phyloP scores from a whole-genome alignment of 2,888 invertebrate genomes.

The Carpatolechia fugitivella region DNA sequence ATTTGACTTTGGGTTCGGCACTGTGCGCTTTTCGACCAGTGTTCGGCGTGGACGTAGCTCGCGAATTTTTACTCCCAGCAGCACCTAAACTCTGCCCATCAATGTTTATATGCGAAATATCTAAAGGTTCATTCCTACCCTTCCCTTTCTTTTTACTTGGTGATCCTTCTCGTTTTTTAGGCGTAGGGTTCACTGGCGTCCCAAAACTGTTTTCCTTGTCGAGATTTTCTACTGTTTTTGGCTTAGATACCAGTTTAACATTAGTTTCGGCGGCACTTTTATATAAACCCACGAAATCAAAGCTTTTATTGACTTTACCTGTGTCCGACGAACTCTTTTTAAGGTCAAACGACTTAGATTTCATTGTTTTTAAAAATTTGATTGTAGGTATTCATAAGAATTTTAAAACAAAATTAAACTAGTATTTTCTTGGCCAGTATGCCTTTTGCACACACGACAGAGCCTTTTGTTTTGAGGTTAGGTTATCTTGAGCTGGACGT shows the following conservation, averaged over 20 bases:
- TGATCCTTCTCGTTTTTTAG: constrained; percentile 33
- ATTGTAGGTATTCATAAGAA: constrained; percentile 13
- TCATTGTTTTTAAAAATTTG: constrained; percentile 36
- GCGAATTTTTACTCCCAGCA: constrained; percentile 27
- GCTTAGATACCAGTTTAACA: constrained; percentile 30
- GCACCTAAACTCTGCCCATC: constrained; percentile 36
- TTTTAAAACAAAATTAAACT: constrained; percentile 26
- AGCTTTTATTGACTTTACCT: constrained; percentile 39
- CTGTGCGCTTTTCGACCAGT: constrained; percentile 23
- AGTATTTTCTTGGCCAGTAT: constrained; percentile 15
- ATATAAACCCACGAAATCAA: constrained; percentile 55
- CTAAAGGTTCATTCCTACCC: constrained; percentile 32
- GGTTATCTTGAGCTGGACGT: background rate
- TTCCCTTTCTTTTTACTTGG: constrained; percentile 43
- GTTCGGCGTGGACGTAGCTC: constrained; percentile 46
- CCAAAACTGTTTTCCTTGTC: constrained; percentile 27
- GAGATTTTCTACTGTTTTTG: constrained; percentile 28
- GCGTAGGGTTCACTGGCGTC: constrained; percentile 25
- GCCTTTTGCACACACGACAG: too few relatives aligned
- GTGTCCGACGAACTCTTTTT: constrained; percentile 30
- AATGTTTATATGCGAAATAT: constrained; percentile 39
- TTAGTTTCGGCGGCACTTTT: constrained; percentile 49
- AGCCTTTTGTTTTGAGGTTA: constrained; percentile 19
- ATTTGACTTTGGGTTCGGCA: constrained; percentile 39
- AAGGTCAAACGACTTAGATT: constrained; percentile 46